Percentiles rank a stretch among this genome's conserved stretches.
Evolutionary conservation across 2,113 vertebrate genomes (phyloP).

Genomic region (Corythornis cristatus): DNA sequence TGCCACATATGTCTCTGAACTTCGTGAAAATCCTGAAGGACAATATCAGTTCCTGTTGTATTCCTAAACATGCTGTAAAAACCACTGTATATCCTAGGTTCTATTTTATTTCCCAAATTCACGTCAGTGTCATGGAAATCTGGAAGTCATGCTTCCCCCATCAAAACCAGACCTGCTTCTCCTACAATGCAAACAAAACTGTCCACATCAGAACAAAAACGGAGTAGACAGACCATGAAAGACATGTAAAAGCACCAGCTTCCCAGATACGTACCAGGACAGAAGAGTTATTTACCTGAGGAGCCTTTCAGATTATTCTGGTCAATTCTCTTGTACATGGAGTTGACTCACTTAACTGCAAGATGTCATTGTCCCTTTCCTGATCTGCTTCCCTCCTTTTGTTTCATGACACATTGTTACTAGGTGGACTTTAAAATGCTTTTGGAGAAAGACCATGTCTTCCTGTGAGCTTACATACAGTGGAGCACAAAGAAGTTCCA

Average conservation of each 20-base stretch:
- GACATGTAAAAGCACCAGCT: constrained; percentile 27
- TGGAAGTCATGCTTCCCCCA: constrained; percentile 36
- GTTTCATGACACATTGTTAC: constrained; percentile 54
- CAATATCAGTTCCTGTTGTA: not conserved
- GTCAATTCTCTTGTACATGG: constrained; percentile 22
- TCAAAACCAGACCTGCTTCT: constrained; percentile 3
- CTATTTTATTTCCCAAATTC: not conserved
- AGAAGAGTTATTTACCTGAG: constrained; percentile 33
- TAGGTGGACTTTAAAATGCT: constrained; percentile 27
- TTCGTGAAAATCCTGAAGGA: not conserved
- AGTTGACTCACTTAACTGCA: not conserved
- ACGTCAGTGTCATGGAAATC: not conserved
- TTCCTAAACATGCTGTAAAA: not conserved
- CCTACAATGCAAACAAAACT: constrained; percentile 48
- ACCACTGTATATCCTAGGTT: not conserved
- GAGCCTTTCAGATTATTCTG: constrained; percentile 36
- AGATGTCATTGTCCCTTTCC: constrained; percentile 48
- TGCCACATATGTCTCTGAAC: not conserved
- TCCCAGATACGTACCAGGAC: constrained; percentile 29
- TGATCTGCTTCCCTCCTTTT: constrained; percentile 58
- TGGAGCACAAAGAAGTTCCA: not conserved
- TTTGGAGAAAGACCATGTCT: constrained; percentile 43
- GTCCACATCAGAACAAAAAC: constrained; percentile 29
- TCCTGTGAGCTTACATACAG: constrained; percentile 32
- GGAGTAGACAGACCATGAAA: constrained; percentile 28